Evolutionary conservation across 2,113 vertebrate species (phyloP).

Genomic region (Hystrix brachyura): DNA sequence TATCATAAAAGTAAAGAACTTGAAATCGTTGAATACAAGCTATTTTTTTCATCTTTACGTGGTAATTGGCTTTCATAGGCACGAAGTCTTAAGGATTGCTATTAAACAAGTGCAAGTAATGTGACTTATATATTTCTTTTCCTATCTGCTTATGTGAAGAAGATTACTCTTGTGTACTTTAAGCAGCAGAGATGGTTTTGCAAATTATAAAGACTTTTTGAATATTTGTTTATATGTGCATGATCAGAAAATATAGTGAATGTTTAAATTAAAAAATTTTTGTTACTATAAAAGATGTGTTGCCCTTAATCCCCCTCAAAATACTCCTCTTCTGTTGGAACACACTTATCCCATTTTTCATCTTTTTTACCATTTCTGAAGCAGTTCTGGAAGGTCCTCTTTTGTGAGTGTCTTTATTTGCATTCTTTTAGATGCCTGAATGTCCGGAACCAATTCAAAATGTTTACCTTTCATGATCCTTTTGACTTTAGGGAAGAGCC

Average conservation of each 20-base stretch:
- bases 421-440: background rate
- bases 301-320: background rate
- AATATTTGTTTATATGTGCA: background rate
- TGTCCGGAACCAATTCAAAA: background rate
- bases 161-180: background rate
- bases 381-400: background rate
- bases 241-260: background rate
- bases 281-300: background rate
- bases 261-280: background rate
- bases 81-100: background rate
- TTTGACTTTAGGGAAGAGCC: background rate
- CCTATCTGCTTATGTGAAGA: background rate
- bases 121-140: background rate
- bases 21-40: background rate
- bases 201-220: conserved; percentile 35
- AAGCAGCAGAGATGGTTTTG: conserved; percentile 10
- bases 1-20: background rate
- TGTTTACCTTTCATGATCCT: background rate
- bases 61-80: background rate
- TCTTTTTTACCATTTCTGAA: background rate
- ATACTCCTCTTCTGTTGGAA: background rate
- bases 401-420: background rate
- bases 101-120: background rate
- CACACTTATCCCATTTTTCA: background rate
- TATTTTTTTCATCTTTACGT: background rate